phyloP scores from a whole-genome alignment of 2,888 invertebrate genomes.

The Drosophila dives region DNA sequence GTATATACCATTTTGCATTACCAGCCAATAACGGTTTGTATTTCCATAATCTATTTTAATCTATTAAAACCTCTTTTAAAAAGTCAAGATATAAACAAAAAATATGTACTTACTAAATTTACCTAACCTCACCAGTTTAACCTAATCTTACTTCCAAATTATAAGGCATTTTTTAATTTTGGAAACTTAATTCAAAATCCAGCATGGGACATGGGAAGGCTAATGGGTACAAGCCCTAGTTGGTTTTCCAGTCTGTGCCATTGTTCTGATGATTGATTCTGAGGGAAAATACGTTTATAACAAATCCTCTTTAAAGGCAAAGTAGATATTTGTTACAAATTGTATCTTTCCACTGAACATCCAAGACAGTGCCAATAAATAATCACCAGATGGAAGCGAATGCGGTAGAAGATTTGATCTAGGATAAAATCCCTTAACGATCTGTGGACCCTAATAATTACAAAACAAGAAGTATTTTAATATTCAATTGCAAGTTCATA shows the following conservation, averaged over 20 bases:
- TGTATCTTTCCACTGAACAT: slow-evolving; percentile 27
- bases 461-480: not conserved
- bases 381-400: slow-evolving; percentile 27
- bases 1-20: too few species aligned
- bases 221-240: slow-evolving; percentile 52
- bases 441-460: slow-evolving; percentile 20
- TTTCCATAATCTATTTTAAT: too few species aligned
- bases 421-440: slow-evolving; percentile 22
- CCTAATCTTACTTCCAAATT: not conserved
- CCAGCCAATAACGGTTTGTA: too few species aligned
- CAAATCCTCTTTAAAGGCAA: slow-evolving; percentile 20
- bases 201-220: slow-evolving; percentile 11
- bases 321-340: slow-evolving; percentile 31
- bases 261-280: not conserved
- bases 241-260: not conserved
- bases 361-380: slow-evolving; percentile 31
- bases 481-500: too few species aligned
- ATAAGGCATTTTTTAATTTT: not conserved
- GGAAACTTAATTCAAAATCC: not conserved
- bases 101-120: too few species aligned
- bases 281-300: not conserved
- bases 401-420: not conserved
- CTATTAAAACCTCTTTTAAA: too few species aligned
- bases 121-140: too few species aligned
- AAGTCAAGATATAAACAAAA: too few species aligned